Evolutionary conservation across 2,888 invertebrate species (phyloP), one percentile per base, ranked within the genome.

Genomic region (Anoncus sp.): DNA sequence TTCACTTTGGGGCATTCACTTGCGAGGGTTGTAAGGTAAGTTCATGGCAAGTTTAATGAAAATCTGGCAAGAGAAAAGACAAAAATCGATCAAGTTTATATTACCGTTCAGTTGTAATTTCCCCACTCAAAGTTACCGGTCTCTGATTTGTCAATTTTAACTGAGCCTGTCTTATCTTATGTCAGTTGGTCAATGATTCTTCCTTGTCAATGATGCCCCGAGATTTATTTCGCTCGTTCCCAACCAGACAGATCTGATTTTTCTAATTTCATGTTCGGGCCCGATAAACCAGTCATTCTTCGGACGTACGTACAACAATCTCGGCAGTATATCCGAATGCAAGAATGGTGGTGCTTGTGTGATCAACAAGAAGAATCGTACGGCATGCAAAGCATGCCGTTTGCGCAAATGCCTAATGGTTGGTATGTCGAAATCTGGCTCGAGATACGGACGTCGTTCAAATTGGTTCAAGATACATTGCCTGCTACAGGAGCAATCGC

Each of bases 391-490:
- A 90, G 96, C 97, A 1, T 98, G 98, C 90, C 94, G 98, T 5
- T 92, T 97, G 84, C 93, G 97, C 82, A 97, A 97, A 91, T 98
- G 98, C 86, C 93, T 97, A 12, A 91, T 96, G 82, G 97, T 97
- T 51, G 97, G 97, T 65, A 98, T 98, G 97, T 97, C 97, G 27
- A 97, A 98, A 91, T 96, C 96, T 62, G 97, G 97, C 7, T 98
- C 97, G 1, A 94, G 97, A 62, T 98, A 97, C 90, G 98, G 98
- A 0, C 93, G 97, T 24, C 93, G 97, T 63, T 97, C 97, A 49
- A 98, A 98, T 92, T 98, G 97, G 97, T 98, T 98, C 93, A 98
- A 98, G 92, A 97, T 97, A 84, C 97, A 97, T 90, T 93, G 93
- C 83, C 91, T 94, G 5, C 92, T 94, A 2, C 93, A 94, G 83